Percentiles rank a stretch among this genome's conserved stretches.
These are phyloP conservation scores for Luffia ferchaultella DNA, from an alignment of 2,888 invertebrate genomes.

Conservation along the genomic window DNA sequence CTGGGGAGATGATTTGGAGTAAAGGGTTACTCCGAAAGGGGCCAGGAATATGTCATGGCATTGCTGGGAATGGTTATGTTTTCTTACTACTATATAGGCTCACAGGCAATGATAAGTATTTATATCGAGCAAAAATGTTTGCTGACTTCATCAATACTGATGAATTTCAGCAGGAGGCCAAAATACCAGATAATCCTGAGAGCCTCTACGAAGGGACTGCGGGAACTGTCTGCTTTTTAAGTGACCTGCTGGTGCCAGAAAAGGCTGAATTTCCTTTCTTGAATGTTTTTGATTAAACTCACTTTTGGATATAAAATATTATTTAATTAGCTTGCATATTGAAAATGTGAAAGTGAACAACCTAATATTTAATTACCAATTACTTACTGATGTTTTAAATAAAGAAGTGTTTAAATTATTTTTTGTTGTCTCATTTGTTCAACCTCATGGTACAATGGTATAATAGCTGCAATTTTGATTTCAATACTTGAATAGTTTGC, in stretches of 20 bases:
- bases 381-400: no score
- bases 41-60: constrained; percentile 90
- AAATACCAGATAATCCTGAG: constrained; percentile 82
- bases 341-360: no score
- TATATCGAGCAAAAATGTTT: constrained; percentile 79
- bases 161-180: constrained; percentile 71
- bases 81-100: constrained; percentile 80
- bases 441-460: neutral
- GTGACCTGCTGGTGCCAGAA: constrained; percentile 77
- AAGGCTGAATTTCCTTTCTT: constrained; percentile 85
- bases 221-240: constrained; percentile 84
- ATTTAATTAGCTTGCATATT: no score
- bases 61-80: constrained; percentile 84
- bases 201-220: constrained; percentile 89
- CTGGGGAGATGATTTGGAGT: constrained; percentile 82
- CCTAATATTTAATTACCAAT: no score
- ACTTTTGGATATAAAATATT: neutral
- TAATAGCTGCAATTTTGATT: neutral
- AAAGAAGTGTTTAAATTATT: no score
- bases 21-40: constrained; percentile 87
- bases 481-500: neutral
- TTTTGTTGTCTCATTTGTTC: no score
- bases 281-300: constrained; percentile 64
- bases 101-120: constrained; percentile 73
- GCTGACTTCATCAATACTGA: constrained; percentile 75